Evolutionary conservation across 2,113 vertebrate species (phyloP), one percentile per base, ranked within the genome.

Genomic region (Dipodomys stephensi): DNA sequence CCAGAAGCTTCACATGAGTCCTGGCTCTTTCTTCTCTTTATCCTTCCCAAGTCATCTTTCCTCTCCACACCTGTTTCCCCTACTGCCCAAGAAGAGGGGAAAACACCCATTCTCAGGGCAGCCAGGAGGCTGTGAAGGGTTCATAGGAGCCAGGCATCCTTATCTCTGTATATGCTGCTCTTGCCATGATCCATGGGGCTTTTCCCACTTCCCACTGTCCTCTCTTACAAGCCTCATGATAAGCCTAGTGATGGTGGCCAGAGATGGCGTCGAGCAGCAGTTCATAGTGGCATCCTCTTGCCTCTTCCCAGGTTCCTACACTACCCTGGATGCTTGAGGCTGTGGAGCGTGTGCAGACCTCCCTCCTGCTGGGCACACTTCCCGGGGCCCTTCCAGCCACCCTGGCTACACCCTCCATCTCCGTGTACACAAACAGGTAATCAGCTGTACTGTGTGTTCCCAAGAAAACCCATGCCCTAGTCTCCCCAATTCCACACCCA

Each of bases 351-450:
- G 96, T 99, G 68, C 99, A 99, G 94, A 99, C 98, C 18, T 97
- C 98, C 85, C 98, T 99, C 80, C 97, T 99, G 68, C 98, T 97
- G 80, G 98, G 99, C 64, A 99, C 97, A 87, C 90, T 97, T 32
- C 97, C 98, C 0, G 92, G 98, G 65, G 96, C 96, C 62, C 98
- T 98, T 18, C 99, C 99, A 1, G 97, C 95, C 78, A 97, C 98
- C 6, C 97, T 99, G 72, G 97, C 89, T 23, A 96, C 98, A 77
- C 97, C 98, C 28, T 98, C 98, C 87, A 98, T 99, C 94, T 98
- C 98, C 1, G 97, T 99, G 90, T 99, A 99, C 46, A 98, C 98
- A 32, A 98, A 99, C 98, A 99, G 99, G 99, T 99, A 98, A 96
- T 69, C n/a, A 5, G 15, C 53, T 46, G 39, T 12, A 11, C 0